Evolutionary conservation across 2,797 vertebrate species (phyloP).

Genomic region (Siniperca undulata): DNA sequence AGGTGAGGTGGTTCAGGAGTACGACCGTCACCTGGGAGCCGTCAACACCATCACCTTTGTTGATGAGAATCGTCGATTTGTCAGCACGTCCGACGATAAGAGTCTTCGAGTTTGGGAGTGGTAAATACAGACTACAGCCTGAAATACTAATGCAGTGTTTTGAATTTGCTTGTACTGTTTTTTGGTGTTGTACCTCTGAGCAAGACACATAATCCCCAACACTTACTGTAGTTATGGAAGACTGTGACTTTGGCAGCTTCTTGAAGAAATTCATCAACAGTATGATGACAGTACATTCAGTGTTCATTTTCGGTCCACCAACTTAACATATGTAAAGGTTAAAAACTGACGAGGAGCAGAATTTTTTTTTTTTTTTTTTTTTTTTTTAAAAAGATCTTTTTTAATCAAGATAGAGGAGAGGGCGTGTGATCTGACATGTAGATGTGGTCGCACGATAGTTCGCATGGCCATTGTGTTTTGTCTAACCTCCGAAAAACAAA

Average conservation of each 20-base stretch:
- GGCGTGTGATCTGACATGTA: not conserved
- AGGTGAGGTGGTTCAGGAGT: slow-evolving; percentile 97
- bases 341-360: not conserved
- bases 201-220: not conserved
- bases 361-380: no score
- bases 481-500: not conserved
- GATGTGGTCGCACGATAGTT: not conserved
- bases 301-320: not conserved
- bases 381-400: not conserved
- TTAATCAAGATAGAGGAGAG: not conserved
- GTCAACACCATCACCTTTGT: slow-evolving; percentile 99
- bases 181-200: not conserved
- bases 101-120: slow-evolving; percentile 99
- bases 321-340: not conserved
- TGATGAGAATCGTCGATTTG: slow-evolving; percentile 97
- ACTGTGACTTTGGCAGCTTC: not conserved
- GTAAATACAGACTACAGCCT: slow-evolving; percentile 81
- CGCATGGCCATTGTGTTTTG: not conserved
- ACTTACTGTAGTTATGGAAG: not conserved
- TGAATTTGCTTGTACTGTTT: not conserved
- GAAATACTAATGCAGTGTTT: not conserved
- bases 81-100: slow-evolving; percentile 99
- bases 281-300: not conserved
- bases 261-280: not conserved
- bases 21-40: slow-evolving; percentile 97